Base-by-base conservation (phyloP, 2,797 vertebrate species). In the Syngnathus acus region DNA sequence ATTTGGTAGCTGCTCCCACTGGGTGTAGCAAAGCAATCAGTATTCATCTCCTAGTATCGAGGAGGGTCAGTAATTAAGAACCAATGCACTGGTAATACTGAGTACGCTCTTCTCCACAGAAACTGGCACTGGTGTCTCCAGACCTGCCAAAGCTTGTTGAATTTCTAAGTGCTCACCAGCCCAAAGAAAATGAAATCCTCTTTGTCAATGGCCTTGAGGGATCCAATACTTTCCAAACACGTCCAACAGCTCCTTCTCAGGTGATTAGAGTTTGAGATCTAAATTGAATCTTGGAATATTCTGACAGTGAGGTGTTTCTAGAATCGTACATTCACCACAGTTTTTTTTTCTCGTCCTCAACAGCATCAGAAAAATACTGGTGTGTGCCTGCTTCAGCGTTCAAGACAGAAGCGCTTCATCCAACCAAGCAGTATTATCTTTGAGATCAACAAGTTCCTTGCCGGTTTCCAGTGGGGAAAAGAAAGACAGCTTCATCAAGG, bases 381-480 rank as follows among this genome's bases (percentile, higher is more conserved):
- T 69, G 90, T 98, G 72, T 99, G 95, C 76, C 76, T 99, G 87
- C 89, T 97, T 82, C 95, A 95, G 71, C 95, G 91, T 81, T 93
- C 91, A 0, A 90, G 90, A 65, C 89, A 88, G 40, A 89, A 86
- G 77, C 84, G 74, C 71, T 87, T 89, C 67, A 89, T 79, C 0
- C 69, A 92, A 1, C 72, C 94, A 37, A 87, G 88, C 65, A 93
- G 90, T 85, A 90, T 98, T 77, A 92, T 97, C 82, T 93, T 94
- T 79, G 95, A 97, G 80, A 95, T 99, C 85, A 99, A 98, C 90
- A 98, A 96, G 84, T 98, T 96, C 86, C 87, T 98, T 76, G 93
- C 96, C 62, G 95, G 96, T 45, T 89, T 99, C 59, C 94, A 98
- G 79, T 93, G 95, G 47, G 93, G 93, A 47, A 94, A 93, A 71